These are phyloP conservation scores for Synodontis membranacea DNA, from an alignment of 2,113 vertebrate species.

Conservation along the genomic window DNA sequence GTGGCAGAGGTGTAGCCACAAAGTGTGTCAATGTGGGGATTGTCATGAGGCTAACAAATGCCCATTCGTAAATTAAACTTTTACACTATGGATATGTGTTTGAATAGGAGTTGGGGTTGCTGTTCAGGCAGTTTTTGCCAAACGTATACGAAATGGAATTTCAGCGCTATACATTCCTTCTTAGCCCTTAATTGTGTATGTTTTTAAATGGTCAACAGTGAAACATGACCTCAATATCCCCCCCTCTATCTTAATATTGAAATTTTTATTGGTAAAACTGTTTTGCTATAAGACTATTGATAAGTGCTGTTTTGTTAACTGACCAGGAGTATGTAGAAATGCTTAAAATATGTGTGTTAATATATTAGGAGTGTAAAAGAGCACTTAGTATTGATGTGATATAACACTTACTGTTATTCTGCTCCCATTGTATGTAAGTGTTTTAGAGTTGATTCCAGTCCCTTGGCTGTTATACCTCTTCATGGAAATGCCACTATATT, in stretches of 20 bases:
- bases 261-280: background rate
- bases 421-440: constrained; percentile 65
- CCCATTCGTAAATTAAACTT: constrained; percentile 3
- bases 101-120: background rate
- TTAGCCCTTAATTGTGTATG: background rate
- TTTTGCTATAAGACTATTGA: background rate
- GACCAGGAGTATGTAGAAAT: background rate
- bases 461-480: constrained; percentile 54
- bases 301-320: background rate
- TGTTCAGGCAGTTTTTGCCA: background rate
- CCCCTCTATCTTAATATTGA: background rate
- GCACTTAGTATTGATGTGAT: background rate
- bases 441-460: constrained; percentile 71
- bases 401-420: constrained; percentile 68
- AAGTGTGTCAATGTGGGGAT: constrained; percentile 38
- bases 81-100: background rate
- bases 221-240: background rate
- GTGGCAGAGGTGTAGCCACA: constrained; percentile 40
- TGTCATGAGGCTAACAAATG: constrained; percentile 38
- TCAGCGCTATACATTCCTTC: background rate
- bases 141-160: background rate
- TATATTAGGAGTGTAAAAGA: background rate
- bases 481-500: constrained; percentile 52
- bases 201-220: background rate
- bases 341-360: background rate